A percentile compares a stretch with the other conserved stretches of the same genome.
Evolutionary conservation across 2,888 invertebrate genomes (phyloP).

Genomic region (Ormyrus labotus): DNA sequence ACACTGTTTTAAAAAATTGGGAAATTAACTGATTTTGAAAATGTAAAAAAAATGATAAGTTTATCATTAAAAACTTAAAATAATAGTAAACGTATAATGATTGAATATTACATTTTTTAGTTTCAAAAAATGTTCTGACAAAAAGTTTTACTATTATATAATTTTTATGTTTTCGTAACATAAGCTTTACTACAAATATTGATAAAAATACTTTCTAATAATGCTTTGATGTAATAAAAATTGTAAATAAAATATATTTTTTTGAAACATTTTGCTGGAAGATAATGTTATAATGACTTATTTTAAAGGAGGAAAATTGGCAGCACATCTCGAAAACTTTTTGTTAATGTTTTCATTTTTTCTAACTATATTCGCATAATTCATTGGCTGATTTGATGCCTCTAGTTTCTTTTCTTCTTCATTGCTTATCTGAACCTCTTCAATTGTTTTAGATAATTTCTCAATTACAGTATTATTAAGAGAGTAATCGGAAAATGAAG

Average conservation of each 20-base stretch:
- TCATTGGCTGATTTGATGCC: no score
- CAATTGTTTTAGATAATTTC: slow-evolving; percentile 31
- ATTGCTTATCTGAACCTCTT: neutral
- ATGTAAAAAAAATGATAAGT: no score
- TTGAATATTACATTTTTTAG: no score
- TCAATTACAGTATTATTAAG: slow-evolving; percentile 9
- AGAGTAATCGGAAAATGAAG: neutral
- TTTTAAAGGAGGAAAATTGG: slow-evolving; percentile 22
- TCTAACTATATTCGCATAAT: no score
- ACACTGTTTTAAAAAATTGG: no score
- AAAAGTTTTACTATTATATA: neutral
- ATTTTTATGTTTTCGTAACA: neutral
- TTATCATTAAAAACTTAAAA: neutral
- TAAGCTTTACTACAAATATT: neutral
- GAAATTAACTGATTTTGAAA: no score
- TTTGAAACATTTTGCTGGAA: no score
- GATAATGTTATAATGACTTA: neutral
- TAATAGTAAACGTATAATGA: no score
- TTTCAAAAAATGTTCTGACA: neutral
- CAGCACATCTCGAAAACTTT: slow-evolving; percentile 15
- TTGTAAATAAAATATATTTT: no score
- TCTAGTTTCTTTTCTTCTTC: slow-evolving; percentile 1
- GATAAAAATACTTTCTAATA: no score
- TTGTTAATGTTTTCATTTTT: neutral
- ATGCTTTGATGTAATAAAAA: no score